phyloP scores from a whole-genome alignment of 2,797 vertebrate species.

The Rhabdomys pumilio region DNA sequence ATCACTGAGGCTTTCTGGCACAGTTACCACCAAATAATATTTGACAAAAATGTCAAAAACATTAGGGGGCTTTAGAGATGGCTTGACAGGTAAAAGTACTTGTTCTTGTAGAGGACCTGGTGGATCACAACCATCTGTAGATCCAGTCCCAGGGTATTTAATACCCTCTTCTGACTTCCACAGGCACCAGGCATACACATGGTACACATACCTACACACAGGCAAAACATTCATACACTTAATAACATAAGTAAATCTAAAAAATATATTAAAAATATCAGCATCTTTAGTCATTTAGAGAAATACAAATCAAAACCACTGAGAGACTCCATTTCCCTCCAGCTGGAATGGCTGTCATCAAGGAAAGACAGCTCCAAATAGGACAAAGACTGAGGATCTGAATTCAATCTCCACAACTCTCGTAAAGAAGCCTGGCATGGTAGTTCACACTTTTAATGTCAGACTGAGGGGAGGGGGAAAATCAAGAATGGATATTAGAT shows the following conservation, averaged over 20 bases:
- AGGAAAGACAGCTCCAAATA: neutral
- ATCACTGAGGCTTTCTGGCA: neutral
- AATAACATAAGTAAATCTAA: neutral
- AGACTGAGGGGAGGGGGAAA: neutral
- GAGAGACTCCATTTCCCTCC: neutral
- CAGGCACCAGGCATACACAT: neutral
- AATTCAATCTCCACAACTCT: neutral
- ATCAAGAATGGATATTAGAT: neutral
- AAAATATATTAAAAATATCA: neutral
- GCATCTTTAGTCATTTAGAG: neutral
- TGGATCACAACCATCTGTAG: neutral
- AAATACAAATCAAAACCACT: neutral
- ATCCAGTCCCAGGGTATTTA: neutral
- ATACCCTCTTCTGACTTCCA: neutral
- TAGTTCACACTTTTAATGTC: neutral
- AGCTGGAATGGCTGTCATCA: neutral
- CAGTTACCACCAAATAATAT: neutral
- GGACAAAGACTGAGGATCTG: neutral
- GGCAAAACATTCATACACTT: neutral
- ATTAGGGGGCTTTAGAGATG: neutral
- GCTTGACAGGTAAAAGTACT: neutral
- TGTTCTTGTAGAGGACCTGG: neutral
- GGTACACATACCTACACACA: neutral
- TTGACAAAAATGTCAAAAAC: neutral
- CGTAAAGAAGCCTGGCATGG: neutral